phyloP scores from a whole-genome alignment of 1,140 invertebrate genomes.

The Galendromus occidentalis region DNA sequence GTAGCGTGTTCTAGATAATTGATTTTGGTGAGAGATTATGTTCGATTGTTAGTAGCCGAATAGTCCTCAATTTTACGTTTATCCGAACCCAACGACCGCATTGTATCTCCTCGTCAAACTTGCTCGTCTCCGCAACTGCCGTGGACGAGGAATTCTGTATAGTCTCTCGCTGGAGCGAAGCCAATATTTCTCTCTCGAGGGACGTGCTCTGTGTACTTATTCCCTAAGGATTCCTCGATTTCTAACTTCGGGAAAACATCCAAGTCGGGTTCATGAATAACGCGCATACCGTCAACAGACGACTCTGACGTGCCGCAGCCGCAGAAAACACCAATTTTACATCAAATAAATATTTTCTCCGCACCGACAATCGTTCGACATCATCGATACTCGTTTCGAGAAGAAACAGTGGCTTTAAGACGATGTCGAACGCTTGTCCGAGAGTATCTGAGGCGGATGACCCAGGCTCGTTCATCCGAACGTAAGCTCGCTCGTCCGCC shows the following conservation, averaged over 20 bases:
- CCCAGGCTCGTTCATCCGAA: too few relatives aligned
- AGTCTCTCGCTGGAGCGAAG: too few relatives aligned
- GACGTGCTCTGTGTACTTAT: background rate
- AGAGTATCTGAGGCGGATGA: background rate
- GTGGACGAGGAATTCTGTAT: too few relatives aligned
- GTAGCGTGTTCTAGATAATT: too few relatives aligned
- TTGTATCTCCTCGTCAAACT: too few relatives aligned
- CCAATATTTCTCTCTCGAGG: background rate
- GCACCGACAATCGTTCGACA: background rate
- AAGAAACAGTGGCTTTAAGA: conserved; percentile 9
- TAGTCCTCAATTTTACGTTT: too few relatives aligned
- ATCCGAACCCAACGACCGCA: too few relatives aligned
- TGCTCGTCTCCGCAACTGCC: too few relatives aligned
- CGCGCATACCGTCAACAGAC: background rate
- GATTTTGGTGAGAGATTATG: too few relatives aligned
- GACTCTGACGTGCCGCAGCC: background rate
- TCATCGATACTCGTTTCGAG: conserved; percentile 9
- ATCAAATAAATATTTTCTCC: background rate
- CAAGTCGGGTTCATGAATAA: background rate
- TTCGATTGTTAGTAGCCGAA: too few relatives aligned
- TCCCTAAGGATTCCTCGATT: background rate
- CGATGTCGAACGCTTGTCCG: background rate
- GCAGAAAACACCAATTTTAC: background rate
- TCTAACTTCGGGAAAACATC: background rate
- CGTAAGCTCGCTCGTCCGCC: too few relatives aligned